phyloP scores from a whole-genome alignment of 1,140 invertebrate genomes.

The Leptopilina boulardi region DNA sequence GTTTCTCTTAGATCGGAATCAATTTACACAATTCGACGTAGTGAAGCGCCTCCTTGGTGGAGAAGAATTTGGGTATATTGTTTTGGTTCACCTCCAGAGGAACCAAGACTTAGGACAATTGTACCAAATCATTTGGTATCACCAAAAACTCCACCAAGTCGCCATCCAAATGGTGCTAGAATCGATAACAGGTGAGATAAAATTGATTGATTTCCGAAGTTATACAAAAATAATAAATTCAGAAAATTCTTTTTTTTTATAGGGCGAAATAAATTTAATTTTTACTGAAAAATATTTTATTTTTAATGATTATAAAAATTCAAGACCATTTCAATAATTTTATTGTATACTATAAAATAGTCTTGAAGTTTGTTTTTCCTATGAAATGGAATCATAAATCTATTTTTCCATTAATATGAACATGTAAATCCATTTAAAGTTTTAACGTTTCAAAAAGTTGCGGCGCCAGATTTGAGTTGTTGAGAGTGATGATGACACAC shows the following conservation, averaged over 20 bases:
- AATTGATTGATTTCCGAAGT: too few species aligned
- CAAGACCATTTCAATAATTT: too few species aligned
- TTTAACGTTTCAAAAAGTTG: background rate
- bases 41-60: slow-evolving; percentile 82
- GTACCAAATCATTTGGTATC: slow-evolving; percentile 90
- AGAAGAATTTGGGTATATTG: slow-evolving; percentile 78
- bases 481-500: background rate
- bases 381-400: background rate
- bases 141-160: slow-evolving; percentile 83
- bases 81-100: slow-evolving; percentile 80
- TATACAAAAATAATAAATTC: too few species aligned
- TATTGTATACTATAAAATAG: background rate
- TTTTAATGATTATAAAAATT: too few species aligned
- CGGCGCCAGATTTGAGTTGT: background rate
- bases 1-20: slow-evolving; percentile 82
- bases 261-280: too few species aligned
- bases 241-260: background rate
- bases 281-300: too few species aligned
- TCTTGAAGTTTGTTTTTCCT: background rate
- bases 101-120: slow-evolving; percentile 83
- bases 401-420: background rate
- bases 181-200: slow-evolving; percentile 81
- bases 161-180: slow-evolving; percentile 89
- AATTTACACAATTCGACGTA: slow-evolving; percentile 89
- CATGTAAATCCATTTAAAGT: background rate